Evolutionary conservation across 2,888 invertebrate species (phyloP).

Genomic region (Philaethria dido): DNA sequence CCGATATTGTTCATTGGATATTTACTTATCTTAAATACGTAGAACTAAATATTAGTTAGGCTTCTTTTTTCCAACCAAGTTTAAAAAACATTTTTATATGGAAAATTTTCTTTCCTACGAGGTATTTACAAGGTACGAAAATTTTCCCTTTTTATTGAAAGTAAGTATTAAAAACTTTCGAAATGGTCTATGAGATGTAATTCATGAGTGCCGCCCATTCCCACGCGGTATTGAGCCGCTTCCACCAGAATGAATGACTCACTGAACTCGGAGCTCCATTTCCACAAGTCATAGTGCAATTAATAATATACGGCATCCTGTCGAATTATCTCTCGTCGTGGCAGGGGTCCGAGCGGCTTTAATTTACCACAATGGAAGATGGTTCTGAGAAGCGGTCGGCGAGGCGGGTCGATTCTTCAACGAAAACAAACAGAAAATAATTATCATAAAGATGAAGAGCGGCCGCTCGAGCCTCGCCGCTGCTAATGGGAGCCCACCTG

Average conservation of each 20-base stretch:
- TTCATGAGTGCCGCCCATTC: slow-evolving; percentile 68
- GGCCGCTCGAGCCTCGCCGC: slow-evolving; percentile 78
- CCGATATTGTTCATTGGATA: slow-evolving; percentile 73
- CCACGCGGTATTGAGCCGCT: slow-evolving; percentile 71
- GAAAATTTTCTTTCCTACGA: no score
- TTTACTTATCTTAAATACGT: slow-evolving; percentile 69
- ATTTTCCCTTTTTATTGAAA: slow-evolving; percentile 51
- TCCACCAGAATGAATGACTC: slow-evolving; percentile 80
- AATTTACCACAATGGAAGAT: slow-evolving; percentile 83
- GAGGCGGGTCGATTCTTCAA: slow-evolving; percentile 81
- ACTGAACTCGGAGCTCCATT: slow-evolving; percentile 80
- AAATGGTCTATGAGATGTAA: slow-evolving; percentile 63
- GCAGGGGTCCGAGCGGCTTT: slow-evolving; percentile 83
- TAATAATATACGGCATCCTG: slow-evolving; percentile 84
- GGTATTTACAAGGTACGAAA: slow-evolving; percentile 47
- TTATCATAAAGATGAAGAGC: slow-evolving; percentile 84
- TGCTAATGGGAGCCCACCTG: slow-evolving; percentile 82
- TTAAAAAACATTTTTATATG: no score
- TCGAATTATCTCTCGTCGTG: slow-evolving; percentile 83
- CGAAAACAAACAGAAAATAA: slow-evolving; percentile 84
- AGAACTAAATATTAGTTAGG: slow-evolving; percentile 56
- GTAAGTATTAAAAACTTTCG: slow-evolving; percentile 61
- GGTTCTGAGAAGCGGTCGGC: slow-evolving; percentile 80
- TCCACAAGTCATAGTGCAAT: slow-evolving; percentile 85
- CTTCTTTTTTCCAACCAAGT: no score